Conservation (phyloP, 1,140 invertebrate genomes). For the Bathynomus jamesi region DNA sequence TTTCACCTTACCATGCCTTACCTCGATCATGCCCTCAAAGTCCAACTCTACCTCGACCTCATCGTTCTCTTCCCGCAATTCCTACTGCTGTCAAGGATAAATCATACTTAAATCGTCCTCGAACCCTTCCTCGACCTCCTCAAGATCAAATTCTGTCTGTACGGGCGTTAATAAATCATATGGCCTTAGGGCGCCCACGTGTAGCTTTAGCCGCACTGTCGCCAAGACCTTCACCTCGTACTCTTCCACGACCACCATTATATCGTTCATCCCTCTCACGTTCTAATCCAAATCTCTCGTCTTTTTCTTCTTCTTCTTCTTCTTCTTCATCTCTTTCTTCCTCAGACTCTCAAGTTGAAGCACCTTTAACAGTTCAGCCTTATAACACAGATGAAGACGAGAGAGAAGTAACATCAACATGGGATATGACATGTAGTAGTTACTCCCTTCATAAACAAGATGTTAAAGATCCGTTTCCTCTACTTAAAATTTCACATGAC, state of each 20-base stretch:
- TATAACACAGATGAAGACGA: not conserved
- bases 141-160: not conserved
- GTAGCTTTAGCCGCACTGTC: constrained; percentile 8
- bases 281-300: constrained; percentile 9
- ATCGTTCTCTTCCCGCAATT: not conserved
- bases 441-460: not conserved
- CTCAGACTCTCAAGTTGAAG: constrained; percentile 11
- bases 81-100: not conserved
- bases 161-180: not conserved
- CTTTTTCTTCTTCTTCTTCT: constrained; percentile 6
- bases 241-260: constrained; percentile 6
- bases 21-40: not conserved
- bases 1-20: not conserved
- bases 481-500: not conserved
- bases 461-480: not conserved
- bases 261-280: constrained; percentile 2
- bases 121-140: not conserved
- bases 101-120: not conserved
- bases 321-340: constrained; percentile 8
- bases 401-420: not conserved
- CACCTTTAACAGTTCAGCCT: not conserved
- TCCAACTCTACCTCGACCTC: not conserved
- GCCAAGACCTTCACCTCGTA: constrained; percentile 10
- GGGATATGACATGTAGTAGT: not conserved
- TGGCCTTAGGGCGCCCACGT: not conserved